Conservation (phyloP, 2,797 vertebrate species). For the Sciurus vulgaris region DNA sequence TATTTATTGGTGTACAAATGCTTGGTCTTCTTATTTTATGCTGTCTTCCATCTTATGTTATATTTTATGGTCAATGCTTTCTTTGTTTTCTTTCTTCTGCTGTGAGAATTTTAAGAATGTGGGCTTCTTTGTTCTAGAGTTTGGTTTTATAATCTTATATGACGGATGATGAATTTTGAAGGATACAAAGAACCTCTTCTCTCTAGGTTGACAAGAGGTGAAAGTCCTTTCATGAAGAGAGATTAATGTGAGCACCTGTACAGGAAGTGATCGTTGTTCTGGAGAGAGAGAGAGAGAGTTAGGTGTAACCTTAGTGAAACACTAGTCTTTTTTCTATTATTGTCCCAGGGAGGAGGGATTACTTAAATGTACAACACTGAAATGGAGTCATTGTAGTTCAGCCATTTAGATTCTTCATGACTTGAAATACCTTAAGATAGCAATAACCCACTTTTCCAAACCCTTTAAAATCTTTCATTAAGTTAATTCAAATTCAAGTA, state of each 20-base stretch:
- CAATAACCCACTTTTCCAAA: background rate
- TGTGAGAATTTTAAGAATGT: background rate
- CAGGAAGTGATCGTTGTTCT: background rate
- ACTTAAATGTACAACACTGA: slow-evolving; percentile 40
- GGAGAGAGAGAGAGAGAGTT: background rate
- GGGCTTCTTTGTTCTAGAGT: slow-evolving; percentile 18
- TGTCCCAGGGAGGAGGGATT: background rate
- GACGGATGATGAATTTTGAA: slow-evolving; percentile 62
- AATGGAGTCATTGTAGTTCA: background rate
- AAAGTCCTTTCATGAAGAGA: slow-evolving; percentile 49
- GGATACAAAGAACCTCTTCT: slow-evolving; percentile 38
- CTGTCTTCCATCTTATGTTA: background rate
- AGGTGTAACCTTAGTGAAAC: slow-evolving; percentile 48
- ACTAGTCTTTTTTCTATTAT: slow-evolving; percentile 32
- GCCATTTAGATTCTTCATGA: slow-evolving; percentile 54
- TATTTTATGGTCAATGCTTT: background rate
- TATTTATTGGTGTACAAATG: slow-evolving; percentile 35
- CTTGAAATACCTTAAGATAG: slow-evolving; percentile 30
- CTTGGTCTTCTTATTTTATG: background rate
- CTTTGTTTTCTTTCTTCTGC: slow-evolving; percentile 43
- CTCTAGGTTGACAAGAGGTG: slow-evolving; percentile 57
- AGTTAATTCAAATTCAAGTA: slow-evolving; percentile 33
- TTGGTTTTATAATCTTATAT: slow-evolving; percentile 55
- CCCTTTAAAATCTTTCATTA: slow-evolving; percentile 31
- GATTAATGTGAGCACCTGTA: slow-evolving; percentile 41